These are phyloP conservation scores for Oncopodura yosiiana DNA, from an alignment of 1,140 invertebrate species.

Conservation along the genomic window DNA sequence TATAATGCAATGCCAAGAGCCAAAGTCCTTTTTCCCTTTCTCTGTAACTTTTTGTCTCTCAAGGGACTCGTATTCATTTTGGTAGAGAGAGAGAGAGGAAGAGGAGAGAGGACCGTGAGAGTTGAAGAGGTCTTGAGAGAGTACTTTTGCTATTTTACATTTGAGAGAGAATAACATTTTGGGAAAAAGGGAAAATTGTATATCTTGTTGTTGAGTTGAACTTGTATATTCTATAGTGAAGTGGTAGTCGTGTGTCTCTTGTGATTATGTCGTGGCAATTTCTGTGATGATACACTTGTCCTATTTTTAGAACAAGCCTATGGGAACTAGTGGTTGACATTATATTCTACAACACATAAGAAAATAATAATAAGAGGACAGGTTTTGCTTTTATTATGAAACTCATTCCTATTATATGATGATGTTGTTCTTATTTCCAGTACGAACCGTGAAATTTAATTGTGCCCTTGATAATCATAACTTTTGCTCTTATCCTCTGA, in stretches of 20 bases:
- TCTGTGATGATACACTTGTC: neutral
- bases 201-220: neutral
- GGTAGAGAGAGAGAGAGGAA: too few species aligned
- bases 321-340: neutral
- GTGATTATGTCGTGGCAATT: neutral
- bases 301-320: neutral
- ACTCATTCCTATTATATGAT: too few species aligned
- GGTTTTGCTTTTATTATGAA: too few species aligned
- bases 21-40: neutral
- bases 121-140: too few species aligned
- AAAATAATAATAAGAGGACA: neutral
- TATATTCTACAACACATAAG: neutral
- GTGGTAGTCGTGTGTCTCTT: neutral
- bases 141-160: neutral
- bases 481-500: slow-evolving; percentile 12
- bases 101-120: too few species aligned
- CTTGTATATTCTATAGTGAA: neutral
- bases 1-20: too few species aligned
- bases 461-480: slow-evolving; percentile 33
- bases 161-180: neutral
- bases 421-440: neutral
- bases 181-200: neutral
- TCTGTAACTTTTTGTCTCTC: too few species aligned
- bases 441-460: slow-evolving; percentile 29
- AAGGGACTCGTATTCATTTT: slow-evolving; percentile 26